Evolutionary conservation across 2,888 invertebrate genomes (phyloP).

Genomic region (Euplagia quadripunctaria): DNA sequence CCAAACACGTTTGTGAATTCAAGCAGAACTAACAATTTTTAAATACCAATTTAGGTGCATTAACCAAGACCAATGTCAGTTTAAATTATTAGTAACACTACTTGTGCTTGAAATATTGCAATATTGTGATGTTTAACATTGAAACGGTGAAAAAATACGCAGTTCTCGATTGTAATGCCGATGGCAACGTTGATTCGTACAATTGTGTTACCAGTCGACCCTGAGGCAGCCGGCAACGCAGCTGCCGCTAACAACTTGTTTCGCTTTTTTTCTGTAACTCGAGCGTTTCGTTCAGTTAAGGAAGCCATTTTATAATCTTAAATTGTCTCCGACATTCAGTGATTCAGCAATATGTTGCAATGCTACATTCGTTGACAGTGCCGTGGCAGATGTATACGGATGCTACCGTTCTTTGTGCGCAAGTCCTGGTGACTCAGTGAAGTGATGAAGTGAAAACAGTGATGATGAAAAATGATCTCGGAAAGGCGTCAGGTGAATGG

Average conservation of each 20-base stretch:
- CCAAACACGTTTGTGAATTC: constrained; percentile 33
- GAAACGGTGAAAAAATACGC: constrained; percentile 74
- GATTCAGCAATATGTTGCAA: constrained; percentile 48
- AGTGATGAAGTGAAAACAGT: constrained; percentile 69
- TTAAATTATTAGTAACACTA: constrained; percentile 58
- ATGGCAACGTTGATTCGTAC: constrained; percentile 67
- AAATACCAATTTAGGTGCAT: constrained; percentile 54
- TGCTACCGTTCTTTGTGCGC: constrained; percentile 47
- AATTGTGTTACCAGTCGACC: constrained; percentile 77
- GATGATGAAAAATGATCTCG: constrained; percentile 83
- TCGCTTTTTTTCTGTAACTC: constrained; percentile 60
- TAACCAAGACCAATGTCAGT: constrained; percentile 65
- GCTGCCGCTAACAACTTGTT: constrained; percentile 68
- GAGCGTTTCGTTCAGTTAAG: constrained; percentile 58
- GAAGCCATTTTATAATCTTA: constrained; percentile 50
- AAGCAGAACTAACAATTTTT: constrained; percentile 46
- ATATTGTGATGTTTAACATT: constrained; percentile 67
- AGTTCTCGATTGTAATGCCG: constrained; percentile 61
- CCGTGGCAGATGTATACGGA: constrained; percentile 37
- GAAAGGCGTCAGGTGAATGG: constrained; percentile 80
- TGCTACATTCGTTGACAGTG: constrained; percentile 39
- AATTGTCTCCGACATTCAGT: constrained; percentile 47
- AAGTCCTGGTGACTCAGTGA: constrained; percentile 53
- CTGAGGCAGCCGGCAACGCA: constrained; percentile 75
- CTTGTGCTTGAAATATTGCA: constrained; percentile 64